A percentile compares a stretch with the other conserved stretches of the same genome.
These are phyloP conservation scores for Apodemia zela DNA, from an alignment of 2,888 invertebrate genomes.

Conservation along the genomic window DNA sequence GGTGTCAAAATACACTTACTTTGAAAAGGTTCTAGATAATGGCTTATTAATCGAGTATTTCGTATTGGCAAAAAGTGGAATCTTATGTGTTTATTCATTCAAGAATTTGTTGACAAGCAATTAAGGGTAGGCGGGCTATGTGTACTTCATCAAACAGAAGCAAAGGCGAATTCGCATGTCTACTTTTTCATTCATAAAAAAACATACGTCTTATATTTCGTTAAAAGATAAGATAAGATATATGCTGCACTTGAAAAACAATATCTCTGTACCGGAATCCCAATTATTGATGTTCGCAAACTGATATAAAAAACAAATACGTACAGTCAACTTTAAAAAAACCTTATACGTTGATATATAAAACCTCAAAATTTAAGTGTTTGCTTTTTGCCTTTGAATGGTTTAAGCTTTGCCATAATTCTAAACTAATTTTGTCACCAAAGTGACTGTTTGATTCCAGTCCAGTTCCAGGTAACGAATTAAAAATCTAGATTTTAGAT, in stretches of 20 bases:
- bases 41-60: constrained; percentile 64
- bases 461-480: no score
- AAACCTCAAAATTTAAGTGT: no score
- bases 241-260: constrained; percentile 8
- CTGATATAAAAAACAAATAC: background rate
- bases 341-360: no score
- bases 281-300: background rate
- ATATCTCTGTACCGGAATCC: background rate
- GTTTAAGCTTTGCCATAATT: no score
- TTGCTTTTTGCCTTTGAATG: no score
- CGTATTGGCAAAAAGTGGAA: constrained; percentile 56
- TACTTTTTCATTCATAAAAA: constrained; percentile 34
- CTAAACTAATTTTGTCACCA: no score
- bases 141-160: constrained; percentile 39
- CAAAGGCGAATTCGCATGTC: constrained; percentile 38
- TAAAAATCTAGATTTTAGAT: no score
- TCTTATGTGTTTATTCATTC: constrained; percentile 62
- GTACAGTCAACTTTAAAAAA: background rate
- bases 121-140: constrained; percentile 52
- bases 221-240: constrained; percentile 18
- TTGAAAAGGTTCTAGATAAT: constrained; percentile 43
- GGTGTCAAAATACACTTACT: constrained; percentile 23
- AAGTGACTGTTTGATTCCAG: no score
- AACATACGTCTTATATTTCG: constrained; percentile 17
- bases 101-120: constrained; percentile 74